These are phyloP conservation scores for Xenopus petersii DNA, from an alignment of 2,797 vertebrate genomes.

Conservation along the genomic window DNA sequence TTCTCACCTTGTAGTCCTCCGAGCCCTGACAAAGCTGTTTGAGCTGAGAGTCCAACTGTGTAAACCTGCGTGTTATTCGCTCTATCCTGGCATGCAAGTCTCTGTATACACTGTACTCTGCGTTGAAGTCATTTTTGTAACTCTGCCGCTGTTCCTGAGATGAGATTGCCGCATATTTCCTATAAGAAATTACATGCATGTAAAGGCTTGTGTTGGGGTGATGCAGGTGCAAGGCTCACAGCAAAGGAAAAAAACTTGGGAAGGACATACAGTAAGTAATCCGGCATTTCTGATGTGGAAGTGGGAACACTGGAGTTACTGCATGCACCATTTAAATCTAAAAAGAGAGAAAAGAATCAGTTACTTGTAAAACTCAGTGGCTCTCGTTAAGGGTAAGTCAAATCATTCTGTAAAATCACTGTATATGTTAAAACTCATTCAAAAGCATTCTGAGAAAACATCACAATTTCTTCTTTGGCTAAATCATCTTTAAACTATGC, in stretches of 20 bases:
- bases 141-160: constrained; percentile 90
- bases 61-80: constrained; percentile 89
- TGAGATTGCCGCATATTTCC: constrained; percentile 86
- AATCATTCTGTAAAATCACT: too few relatives aligned
- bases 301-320: constrained; percentile 79
- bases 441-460: too few relatives aligned
- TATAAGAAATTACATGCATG: constrained; percentile 52
- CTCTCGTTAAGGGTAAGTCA: too few relatives aligned
- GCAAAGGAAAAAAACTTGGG: neutral
- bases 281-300: constrained; percentile 82
- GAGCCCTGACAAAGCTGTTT: constrained; percentile 89
- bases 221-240: neutral
- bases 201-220: neutral
- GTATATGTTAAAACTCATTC: too few relatives aligned
- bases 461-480: too few relatives aligned
- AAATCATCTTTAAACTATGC: too few relatives aligned
- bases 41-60: constrained; percentile 88
- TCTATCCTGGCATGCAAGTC: constrained; percentile 91
- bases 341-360: constrained; percentile 11
- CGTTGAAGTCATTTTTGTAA: constrained; percentile 96
- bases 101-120: constrained; percentile 91
- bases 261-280: constrained; percentile 92
- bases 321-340: constrained; percentile 88
- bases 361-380: too few relatives aligned
- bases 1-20: constrained; percentile 88